Base-by-base conservation (phyloP, 2,888 invertebrate genomes). In the Rhamnusium bicolor region DNA sequence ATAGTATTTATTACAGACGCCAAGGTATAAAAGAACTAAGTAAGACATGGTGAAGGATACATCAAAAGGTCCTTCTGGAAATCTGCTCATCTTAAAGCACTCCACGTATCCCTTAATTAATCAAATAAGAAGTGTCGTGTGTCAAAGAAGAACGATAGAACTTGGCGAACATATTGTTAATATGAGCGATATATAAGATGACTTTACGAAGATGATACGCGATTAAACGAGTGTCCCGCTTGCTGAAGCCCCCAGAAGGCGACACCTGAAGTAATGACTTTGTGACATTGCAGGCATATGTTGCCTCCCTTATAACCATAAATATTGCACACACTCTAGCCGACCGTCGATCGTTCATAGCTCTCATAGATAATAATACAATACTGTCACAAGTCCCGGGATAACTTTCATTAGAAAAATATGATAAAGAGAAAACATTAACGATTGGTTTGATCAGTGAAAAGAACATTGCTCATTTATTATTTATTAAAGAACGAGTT, bases 101-200 rank as follows among this genome's bases (percentile, higher is more conserved):
- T 32, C 47, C 74, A 63, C 69, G 71, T 74, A 71, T 65, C 58
- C 71, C 65, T 63, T 74, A 74, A 74, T 74, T 74, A 74, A 74
- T 74, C 71, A 74, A 71, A 74, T 74, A 74, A 74, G 74, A 74
- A 74, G 74, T 71, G 71, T 71, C 69, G 70, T 74, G 68, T 74
- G 68, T 74, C 74, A 71, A 74, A 74, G 71, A 74, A 74, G 60
- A 74, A 67, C 63, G 71, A 74, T 74, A 74, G 71, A 67, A 67
- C 58, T 71, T 63, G 66, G 63, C 58, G 71, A 71, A 68, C 63
- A 71, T 69, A 74, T 67, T 67, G 71, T 68, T 67, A 68, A 56
- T 74, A 63, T 60, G 56, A 67, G 62, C 58, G 71, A 56, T 74
- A 74, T 74, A 68, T 67, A 70, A 62, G 66, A 58, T 53, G 53